Evolutionary conservation across 2,113 vertebrate species (phyloP).

Genomic region (Coturnix japonica): DNA sequence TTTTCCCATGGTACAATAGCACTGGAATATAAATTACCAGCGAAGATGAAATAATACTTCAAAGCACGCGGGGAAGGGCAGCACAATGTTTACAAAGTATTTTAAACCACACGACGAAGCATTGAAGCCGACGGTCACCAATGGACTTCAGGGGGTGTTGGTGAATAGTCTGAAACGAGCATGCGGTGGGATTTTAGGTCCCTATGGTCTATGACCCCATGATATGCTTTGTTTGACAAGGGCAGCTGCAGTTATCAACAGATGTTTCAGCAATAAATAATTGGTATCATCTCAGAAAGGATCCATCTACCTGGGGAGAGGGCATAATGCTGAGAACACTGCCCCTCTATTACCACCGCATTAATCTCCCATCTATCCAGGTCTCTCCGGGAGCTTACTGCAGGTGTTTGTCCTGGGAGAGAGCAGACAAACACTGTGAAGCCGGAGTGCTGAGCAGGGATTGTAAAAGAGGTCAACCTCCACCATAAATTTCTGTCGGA

Average conservation of each 20-base stretch:
- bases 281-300: slow-evolving; percentile 83
- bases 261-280: slow-evolving; percentile 88
- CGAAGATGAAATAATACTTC: slow-evolving; percentile 84
- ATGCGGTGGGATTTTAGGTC: slow-evolving; percentile 77
- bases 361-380: slow-evolving; percentile 84
- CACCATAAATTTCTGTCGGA: slow-evolving; percentile 82
- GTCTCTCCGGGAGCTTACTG: slow-evolving; percentile 78
- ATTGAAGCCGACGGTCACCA: slow-evolving; percentile 70
- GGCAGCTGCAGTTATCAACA: slow-evolving; percentile 88
- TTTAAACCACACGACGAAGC: slow-evolving; percentile 71
- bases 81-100: slow-evolving; percentile 79
- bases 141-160: slow-evolving; percentile 69
- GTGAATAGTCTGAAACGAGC: slow-evolving; percentile 80
- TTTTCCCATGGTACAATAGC: slow-evolving; percentile 79
- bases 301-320: slow-evolving; percentile 82
- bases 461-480: slow-evolving; percentile 77
- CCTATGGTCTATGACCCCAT: slow-evolving; percentile 76
- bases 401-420: slow-evolving; percentile 80
- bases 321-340: slow-evolving; percentile 77
- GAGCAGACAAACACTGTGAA: slow-evolving; percentile 70
- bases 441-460: slow-evolving; percentile 48
- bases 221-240: slow-evolving; percentile 79
- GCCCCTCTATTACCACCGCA: slow-evolving; percentile 76
- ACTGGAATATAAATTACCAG: slow-evolving; percentile 81
- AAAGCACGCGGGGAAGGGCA: slow-evolving; percentile 78